A percentile compares a stretch with the other conserved stretches of the same genome.
Evolutionary conservation across 2,113 vertebrate species (phyloP).

Genomic region (Rhizomys pruinosus): DNA sequence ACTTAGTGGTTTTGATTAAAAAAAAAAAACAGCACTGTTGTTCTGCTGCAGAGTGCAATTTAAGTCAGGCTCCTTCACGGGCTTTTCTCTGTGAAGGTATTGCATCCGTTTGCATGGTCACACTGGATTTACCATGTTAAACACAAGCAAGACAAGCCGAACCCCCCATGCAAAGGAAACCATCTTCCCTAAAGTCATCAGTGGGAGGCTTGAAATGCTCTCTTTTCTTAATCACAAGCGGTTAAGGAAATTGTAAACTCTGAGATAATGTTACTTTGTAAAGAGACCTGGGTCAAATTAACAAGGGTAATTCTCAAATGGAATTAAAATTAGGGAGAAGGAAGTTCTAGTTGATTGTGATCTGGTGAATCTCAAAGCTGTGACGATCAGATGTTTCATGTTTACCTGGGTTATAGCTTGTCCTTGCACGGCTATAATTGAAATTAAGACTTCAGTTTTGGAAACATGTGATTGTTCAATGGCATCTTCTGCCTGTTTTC

Average conservation of each 20-base stretch:
- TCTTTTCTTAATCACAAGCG: constrained; percentile 66
- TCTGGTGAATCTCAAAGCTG: constrained; percentile 58
- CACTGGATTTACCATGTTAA: constrained; percentile 50
- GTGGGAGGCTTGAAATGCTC: constrained; percentile 39
- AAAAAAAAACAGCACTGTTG: not conserved
- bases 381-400: constrained; percentile 74
- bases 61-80: constrained; percentile 19
- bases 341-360: constrained; percentile 76
- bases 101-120: not conserved
- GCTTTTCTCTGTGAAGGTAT: constrained; percentile 2
- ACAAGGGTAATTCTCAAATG: constrained; percentile 71
- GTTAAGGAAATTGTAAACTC: constrained; percentile 75
- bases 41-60: not conserved
- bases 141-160: constrained; percentile 48
- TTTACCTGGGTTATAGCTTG: constrained; percentile 65
- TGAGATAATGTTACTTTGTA: constrained; percentile 72
- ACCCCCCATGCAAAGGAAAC: constrained; percentile 41
- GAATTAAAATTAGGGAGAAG: constrained; percentile 75
- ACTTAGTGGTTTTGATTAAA: constrained; percentile 37
- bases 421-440: constrained; percentile 22
- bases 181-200: constrained; percentile 46
- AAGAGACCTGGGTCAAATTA: constrained; percentile 76
- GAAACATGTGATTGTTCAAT: constrained; percentile 10
- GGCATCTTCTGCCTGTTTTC: constrained; percentile 39
- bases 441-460: constrained; percentile 56